A percentile compares a stretch with the other conserved stretches of the same genome.
These are phyloP conservation scores for Acromyrmex echinatior DNA, from an alignment of 1,140 invertebrate species.

Conservation along the genomic window DNA sequence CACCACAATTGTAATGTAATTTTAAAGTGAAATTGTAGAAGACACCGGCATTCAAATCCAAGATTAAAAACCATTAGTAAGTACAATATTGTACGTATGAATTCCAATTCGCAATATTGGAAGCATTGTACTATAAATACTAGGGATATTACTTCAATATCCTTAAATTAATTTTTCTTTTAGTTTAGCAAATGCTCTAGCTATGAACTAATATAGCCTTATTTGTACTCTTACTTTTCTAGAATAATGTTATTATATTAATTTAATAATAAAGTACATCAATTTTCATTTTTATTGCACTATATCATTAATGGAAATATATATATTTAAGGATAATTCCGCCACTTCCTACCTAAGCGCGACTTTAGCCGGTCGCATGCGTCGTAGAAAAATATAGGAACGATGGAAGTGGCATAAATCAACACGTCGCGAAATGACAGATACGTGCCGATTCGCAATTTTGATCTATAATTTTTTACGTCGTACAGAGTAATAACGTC, in stretches of 20 bases:
- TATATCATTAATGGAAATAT: slow-evolving; percentile 68
- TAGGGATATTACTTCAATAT: slow-evolving; percentile 61
- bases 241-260: slow-evolving; percentile 67
- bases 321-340: slow-evolving; percentile 36
- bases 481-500: slow-evolving; percentile 33
- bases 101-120: slow-evolving; percentile 46
- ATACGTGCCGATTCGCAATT: slow-evolving; percentile 36
- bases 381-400: slow-evolving; percentile 75
- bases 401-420: slow-evolving; percentile 65
- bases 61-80: slow-evolving; percentile 53
- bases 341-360: slow-evolving; percentile 54
- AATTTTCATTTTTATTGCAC: slow-evolving; percentile 79
- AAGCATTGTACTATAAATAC: slow-evolving; percentile 55
- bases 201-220: slow-evolving; percentile 67
- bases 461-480: slow-evolving; percentile 48
- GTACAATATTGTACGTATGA: slow-evolving; percentile 64
- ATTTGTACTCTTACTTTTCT: slow-evolving; percentile 79
- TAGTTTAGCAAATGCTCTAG: slow-evolving; percentile 55
- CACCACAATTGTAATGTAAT: slow-evolving; percentile 13
- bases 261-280: slow-evolving; percentile 77
- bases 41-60: slow-evolving; percentile 38
- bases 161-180: slow-evolving; percentile 58
- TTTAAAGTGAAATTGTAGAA: slow-evolving; percentile 57
- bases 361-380: slow-evolving; percentile 42
- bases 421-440: slow-evolving; percentile 57